Evolutionary conservation across 64 coral and sea anemone genomes (phyloP).

Genomic region (Cladopsammia gracilis): DNA sequence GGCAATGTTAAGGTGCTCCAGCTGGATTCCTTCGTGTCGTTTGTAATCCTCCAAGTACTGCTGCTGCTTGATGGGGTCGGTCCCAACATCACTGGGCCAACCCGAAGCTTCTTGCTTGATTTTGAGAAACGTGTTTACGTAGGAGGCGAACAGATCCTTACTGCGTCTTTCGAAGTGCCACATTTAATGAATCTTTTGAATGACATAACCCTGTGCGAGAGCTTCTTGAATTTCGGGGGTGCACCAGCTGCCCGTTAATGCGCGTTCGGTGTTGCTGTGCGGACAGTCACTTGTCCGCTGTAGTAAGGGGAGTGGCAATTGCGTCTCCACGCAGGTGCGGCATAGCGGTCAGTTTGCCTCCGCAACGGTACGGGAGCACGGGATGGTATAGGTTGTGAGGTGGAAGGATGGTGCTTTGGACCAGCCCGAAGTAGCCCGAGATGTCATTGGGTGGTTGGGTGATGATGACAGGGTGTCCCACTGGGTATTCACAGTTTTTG

Average conservation of each 20-base stretch:
- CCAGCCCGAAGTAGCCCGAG: background rate
- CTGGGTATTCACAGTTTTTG: background rate
- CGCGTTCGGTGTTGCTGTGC: background rate
- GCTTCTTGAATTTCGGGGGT: conserved; percentile 14
- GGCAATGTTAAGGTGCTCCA: background rate
- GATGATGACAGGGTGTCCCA: background rate
- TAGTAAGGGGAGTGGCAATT: background rate
- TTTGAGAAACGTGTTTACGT: conserved; percentile 14
- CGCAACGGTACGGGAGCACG: background rate
- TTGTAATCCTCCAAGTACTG: background rate
- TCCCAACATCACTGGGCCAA: background rate
- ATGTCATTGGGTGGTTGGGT: background rate
- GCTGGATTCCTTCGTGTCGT: background rate
- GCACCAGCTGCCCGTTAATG: conserved; percentile 17
- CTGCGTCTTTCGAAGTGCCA: no score
- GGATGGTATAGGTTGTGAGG: background rate
- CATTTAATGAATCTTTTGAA: background rate
- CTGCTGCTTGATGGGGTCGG: background rate
- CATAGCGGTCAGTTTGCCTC: conserved; percentile 10
- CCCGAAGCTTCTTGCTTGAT: background rate
- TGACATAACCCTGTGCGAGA: background rate
- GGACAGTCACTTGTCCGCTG: background rate
- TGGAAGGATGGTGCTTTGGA: background rate
- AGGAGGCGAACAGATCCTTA: background rate
- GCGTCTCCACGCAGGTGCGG: background rate